Evolutionary conservation across 2,888 invertebrate genomes (phyloP), one percentile per base, ranked within the genome.

Genomic region (Teinopalpus imperialis): DNA sequence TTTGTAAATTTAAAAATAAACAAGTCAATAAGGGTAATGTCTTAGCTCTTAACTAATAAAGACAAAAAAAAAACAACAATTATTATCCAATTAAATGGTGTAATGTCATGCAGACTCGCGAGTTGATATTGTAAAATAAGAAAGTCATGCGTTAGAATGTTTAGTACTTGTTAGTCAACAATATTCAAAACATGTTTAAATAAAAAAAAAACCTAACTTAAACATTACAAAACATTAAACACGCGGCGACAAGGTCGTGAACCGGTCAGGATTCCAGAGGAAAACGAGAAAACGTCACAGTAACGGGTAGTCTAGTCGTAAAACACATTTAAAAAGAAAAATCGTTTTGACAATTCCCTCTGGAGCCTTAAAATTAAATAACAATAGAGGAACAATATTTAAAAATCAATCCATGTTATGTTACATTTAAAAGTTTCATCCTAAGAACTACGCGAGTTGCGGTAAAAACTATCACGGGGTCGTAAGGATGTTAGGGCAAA

Each of bases 131-230:
- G 66, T 81, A 81, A 69, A 69, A 79, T 76, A 71, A 63, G 66
- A 61, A 67, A 62, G 87, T 88, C 86, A 88, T 88, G 86, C 87
- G 74, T 81, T 82, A 83, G 76, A 85, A 77, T 58, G 59, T 81
- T 88, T 87, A 87, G 85, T 86, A 69, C 58, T 72, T 79, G 87
- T 88, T 88, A 88, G 87, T 88, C 86, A 86, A 80, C 69, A 69
- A 74, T 69, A 79, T 81, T 81, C 71, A 83, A 83, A 86, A 76
- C 57, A 53, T 35, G 9, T 34, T 32, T 43, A 34, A 53, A 32
- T 47, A 51, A 59, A 64, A 57, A n/a, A n/a, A 47, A 42, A 57
- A 51, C 42, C 6, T n/a, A 30, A 14, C 59, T 57, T 71, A 63
- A 57, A 64, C 63, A 43, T 63, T 48, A 61, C 29, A 59, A 57